These are phyloP conservation scores for Salvelinus sp. DNA, from an alignment of 2,113 vertebrate genomes.

Conservation along the genomic window DNA sequence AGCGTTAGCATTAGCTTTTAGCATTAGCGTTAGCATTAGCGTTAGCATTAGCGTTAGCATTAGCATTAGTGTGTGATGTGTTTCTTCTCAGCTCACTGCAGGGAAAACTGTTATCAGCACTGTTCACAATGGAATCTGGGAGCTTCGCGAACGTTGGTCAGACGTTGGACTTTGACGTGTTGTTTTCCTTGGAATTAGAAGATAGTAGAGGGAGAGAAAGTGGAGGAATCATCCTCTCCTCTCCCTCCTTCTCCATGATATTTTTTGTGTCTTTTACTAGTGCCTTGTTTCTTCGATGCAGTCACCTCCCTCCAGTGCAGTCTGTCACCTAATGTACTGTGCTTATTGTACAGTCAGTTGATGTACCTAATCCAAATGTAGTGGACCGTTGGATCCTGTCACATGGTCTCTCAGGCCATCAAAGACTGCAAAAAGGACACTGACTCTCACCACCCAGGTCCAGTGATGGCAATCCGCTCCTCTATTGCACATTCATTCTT, in stretches of 20 bases:
- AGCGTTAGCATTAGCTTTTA: neutral
- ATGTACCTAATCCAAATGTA: slow-evolving; percentile 67
- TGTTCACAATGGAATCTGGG: slow-evolving; percentile 4
- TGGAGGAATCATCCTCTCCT: slow-evolving; percentile 5
- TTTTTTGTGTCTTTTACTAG: slow-evolving; percentile 52
- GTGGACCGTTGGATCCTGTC: slow-evolving; percentile 41
- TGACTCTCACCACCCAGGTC: slow-evolving; percentile 22
- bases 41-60: neutral
- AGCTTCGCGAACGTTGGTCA: slow-evolving; percentile 21
- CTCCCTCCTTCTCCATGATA: slow-evolving; percentile 26
- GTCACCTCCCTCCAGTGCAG: slow-evolving; percentile 65
- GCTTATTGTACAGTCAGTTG: slow-evolving; percentile 66
- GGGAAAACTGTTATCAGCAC: slow-evolving; percentile 25
- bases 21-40: slow-evolving; percentile 7
- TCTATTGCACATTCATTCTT: slow-evolving; percentile 57
- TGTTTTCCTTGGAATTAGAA: slow-evolving; percentile 38
- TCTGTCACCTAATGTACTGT: slow-evolving; percentile 22
- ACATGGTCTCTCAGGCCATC: slow-evolving; percentile 46
- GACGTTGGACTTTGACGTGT: slow-evolving; percentile 40
- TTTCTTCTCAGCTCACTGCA: slow-evolving; percentile 39
- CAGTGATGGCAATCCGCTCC: slow-evolving; percentile 63
- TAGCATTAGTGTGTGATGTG: slow-evolving; percentile 19
- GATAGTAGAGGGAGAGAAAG: slow-evolving; percentile 19
- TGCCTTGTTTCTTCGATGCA: slow-evolving; percentile 71
- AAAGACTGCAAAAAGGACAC: slow-evolving; percentile 64